Percentiles rank a stretch among this genome's conserved stretches.
Conservation (phyloP, 2,113 vertebrate genomes). For the Syrmaticus mikado region DNA sequence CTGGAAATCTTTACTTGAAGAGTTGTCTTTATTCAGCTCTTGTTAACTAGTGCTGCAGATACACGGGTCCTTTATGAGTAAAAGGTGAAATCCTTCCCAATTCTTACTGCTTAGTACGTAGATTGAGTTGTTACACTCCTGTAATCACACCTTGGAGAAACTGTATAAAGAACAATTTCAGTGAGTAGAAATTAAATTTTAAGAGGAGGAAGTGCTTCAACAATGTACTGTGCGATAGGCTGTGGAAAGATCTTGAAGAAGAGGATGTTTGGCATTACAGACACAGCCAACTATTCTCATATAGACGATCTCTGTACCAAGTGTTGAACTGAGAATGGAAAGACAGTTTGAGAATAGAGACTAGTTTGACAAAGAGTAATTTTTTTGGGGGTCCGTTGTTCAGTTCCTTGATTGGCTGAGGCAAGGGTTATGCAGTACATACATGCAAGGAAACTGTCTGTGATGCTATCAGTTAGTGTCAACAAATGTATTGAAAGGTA, state of each 20-base stretch:
- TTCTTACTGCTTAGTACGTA: background rate
- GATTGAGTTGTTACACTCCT: background rate
- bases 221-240: background rate
- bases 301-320: background rate
- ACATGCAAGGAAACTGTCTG: accelerated
- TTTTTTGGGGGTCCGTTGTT: background rate
- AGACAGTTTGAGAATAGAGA: background rate
- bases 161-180: background rate
- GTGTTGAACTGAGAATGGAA: background rate
- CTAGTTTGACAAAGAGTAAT: background rate
- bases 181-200: background rate
- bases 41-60: background rate
- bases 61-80: background rate
- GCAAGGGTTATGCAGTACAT: background rate
- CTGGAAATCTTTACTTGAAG: background rate
- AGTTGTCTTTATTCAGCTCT: background rate
- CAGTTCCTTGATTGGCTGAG: background rate
- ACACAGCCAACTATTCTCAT: background rate
- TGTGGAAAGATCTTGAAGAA: background rate
- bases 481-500: background rate
- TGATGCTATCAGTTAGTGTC: background rate
- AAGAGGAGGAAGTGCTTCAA: background rate
- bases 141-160: background rate
- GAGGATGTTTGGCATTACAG: background rate
- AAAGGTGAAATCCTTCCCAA: background rate